phyloP scores from a whole-genome alignment of 2,113 vertebrate genomes.

The Trochalopteron elliotii region DNA sequence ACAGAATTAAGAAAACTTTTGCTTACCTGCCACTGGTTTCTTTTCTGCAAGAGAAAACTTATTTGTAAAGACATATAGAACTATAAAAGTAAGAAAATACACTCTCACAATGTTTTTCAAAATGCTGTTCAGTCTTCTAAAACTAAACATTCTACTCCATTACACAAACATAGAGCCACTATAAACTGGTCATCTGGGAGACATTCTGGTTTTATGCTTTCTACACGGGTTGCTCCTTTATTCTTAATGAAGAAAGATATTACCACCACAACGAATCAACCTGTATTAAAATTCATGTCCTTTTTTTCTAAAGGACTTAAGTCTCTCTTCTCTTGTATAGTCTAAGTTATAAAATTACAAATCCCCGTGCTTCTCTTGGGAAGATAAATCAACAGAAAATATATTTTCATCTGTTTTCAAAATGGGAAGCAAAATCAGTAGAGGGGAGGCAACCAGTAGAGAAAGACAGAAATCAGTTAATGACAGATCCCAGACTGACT shows the following conservation, averaged over 20 bases:
- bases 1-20: not conserved
- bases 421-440: not conserved
- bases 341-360: not conserved
- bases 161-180: not conserved
- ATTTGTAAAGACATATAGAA: constrained; percentile 8
- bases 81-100: not conserved
- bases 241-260: not conserved
- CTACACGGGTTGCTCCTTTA: not conserved
- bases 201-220: not conserved
- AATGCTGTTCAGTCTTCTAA: not conserved
- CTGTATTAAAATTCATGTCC: not conserved
- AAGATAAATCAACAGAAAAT: not conserved
- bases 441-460: not conserved
- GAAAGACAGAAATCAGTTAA: not conserved
- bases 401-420: not conserved
- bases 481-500: not conserved
- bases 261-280: not conserved
- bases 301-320: not conserved
- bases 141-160: not conserved
- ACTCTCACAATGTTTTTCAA: not conserved
- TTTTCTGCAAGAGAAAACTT: constrained; percentile 44
- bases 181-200: not conserved
- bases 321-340: not conserved
- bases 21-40: constrained; percentile 48
- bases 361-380: fast-evolving